Evolutionary conservation across 2,888 invertebrate genomes (phyloP).

Genomic region (Agonum fuliginosum): DNA sequence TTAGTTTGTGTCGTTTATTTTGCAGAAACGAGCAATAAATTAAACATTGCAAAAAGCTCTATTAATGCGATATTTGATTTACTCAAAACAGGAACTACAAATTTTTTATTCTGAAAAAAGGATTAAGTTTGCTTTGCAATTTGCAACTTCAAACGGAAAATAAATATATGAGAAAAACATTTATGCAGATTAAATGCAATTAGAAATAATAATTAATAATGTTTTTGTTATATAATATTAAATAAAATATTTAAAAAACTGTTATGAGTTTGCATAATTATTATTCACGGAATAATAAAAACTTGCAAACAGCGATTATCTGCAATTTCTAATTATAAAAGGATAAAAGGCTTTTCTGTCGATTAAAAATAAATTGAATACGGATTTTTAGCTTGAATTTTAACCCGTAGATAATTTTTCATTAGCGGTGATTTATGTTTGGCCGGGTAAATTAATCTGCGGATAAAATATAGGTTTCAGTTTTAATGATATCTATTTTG

Average conservation of each 20-base stretch:
- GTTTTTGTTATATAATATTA: no score
- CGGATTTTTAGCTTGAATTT: constrained; percentile 14
- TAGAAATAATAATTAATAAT: no score
- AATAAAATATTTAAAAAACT: no score
- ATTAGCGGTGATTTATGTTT: constrained; percentile 23
- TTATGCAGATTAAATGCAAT: no score
- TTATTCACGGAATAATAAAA: no score
- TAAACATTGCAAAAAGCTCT: constrained; percentile 1
- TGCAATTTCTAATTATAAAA: constrained; percentile 18
- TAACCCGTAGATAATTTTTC: constrained; percentile 25
- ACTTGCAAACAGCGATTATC: not conserved
- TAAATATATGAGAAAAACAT: no score
- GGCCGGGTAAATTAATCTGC: not conserved
- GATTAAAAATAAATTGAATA: constrained; percentile 8
- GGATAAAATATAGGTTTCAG: constrained; percentile 1
- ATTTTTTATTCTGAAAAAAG: not conserved
- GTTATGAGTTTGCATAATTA: no score
- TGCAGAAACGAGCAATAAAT: constrained; percentile 1
- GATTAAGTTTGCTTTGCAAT: no score
- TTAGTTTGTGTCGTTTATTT: constrained; percentile 30
- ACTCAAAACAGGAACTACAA: not conserved
- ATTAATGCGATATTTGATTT: not conserved
- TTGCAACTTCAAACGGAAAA: no score
- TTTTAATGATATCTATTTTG: not conserved
- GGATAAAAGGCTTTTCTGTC: not conserved